Conservation (phyloP, 1,140 invertebrate genomes). For the Aphis gossypii region DNA sequence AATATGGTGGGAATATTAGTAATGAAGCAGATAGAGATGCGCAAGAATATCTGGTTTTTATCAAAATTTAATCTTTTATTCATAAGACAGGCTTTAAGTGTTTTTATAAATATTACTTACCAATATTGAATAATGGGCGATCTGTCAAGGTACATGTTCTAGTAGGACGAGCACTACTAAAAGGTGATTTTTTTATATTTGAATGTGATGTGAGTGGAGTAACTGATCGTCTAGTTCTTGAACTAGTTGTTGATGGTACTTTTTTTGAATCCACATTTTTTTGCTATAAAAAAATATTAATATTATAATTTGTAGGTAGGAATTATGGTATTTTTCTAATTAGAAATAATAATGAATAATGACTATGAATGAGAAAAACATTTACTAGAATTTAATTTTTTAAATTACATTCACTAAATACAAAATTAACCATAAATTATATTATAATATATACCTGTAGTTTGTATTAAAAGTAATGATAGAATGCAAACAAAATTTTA, state of each 20-base stretch:
- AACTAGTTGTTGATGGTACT: neutral
- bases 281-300: constrained; percentile 21
- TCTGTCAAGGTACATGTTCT: constrained; percentile 32
- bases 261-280: neutral
- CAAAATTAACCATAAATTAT: neutral
- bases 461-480: too few relatives aligned
- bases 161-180: constrained; percentile 16
- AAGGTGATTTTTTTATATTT: constrained; percentile 27
- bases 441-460: neutral
- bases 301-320: neutral
- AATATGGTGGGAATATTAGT: too few relatives aligned
- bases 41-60: too few relatives aligned
- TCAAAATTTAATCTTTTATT: too few relatives aligned
- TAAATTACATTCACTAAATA: neutral
- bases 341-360: neutral
- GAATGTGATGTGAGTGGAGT: neutral
- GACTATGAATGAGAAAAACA: too few relatives aligned
- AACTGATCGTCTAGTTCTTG: constrained; percentile 9
- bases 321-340: neutral
- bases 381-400: neutral
- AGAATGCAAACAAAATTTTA: too few relatives aligned
- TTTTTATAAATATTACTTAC: constrained; percentile 15
- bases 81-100: neutral
- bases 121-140: neutral
- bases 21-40: too few relatives aligned